Conservation (phyloP, 2,113 vertebrate species). For the Coptodon rendalli region DNA sequence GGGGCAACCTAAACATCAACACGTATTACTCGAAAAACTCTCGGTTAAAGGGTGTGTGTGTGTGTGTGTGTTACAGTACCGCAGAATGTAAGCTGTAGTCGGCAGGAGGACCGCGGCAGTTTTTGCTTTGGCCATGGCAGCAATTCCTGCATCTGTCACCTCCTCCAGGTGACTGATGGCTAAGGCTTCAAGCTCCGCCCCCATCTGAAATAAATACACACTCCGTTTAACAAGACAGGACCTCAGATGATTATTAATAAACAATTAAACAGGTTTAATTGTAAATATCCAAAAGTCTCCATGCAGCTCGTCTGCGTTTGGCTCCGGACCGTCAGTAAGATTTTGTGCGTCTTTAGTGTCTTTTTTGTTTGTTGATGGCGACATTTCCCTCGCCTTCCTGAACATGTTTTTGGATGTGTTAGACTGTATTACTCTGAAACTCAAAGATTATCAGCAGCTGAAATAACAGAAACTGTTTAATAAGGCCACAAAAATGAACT, state of each 20-base stretch:
- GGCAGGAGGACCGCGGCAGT: slow-evolving; percentile 87
- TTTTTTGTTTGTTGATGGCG: neutral
- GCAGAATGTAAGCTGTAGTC: slow-evolving; percentile 93
- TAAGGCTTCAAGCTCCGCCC: slow-evolving; percentile 82
- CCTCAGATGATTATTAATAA: neutral
- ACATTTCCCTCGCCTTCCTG: neutral
- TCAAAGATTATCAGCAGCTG: neutral
- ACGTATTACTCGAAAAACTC: neutral
- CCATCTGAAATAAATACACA: slow-evolving; percentile 72
- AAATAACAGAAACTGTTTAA: neutral
- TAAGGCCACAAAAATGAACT: neutral
- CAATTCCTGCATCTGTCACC: slow-evolving; percentile 84
- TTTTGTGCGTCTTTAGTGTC: neutral
- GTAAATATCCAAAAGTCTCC: neutral
- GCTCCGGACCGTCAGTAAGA: rapidly evolving
- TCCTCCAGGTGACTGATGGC: slow-evolving; percentile 97
- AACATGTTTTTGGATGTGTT: neutral
- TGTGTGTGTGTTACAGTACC: slow-evolving; percentile 63
- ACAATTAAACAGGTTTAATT: neutral
- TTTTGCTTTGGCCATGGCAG: slow-evolving; percentile 80
- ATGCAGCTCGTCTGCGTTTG: neutral
- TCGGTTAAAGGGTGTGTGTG: neutral
- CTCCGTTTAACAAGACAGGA: neutral
- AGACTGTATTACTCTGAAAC: neutral
- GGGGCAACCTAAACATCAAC: slow-evolving; percentile 76